Evolutionary conservation across 2,113 vertebrate genomes (phyloP).

Genomic region (Illadopsis cleaveri): DNA sequence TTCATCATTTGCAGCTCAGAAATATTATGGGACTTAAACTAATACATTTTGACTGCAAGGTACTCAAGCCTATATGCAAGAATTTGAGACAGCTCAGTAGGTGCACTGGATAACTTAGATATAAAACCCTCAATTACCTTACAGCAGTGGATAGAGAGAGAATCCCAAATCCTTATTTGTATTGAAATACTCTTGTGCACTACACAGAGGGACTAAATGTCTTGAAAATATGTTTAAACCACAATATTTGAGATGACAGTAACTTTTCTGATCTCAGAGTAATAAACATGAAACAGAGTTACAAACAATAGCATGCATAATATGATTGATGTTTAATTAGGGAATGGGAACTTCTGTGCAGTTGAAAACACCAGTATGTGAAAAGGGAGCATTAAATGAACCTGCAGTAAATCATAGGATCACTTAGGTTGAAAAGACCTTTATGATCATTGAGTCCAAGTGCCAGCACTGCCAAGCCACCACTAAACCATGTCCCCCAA

Average conservation of each 20-base stretch:
- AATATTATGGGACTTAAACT: neutral
- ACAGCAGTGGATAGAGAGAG: neutral
- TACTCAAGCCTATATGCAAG: neutral
- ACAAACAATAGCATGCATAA: neutral
- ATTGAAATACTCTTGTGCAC: neutral
- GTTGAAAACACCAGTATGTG: neutral
- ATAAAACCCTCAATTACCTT: neutral
- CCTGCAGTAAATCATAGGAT: neutral
- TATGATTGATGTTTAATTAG: neutral
- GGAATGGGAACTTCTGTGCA: neutral
- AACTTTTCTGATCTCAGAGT: neutral
- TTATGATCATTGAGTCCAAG: neutral
- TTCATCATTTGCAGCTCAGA: neutral
- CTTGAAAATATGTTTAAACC: neutral
- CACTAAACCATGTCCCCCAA: neutral
- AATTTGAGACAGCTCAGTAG: neutral
- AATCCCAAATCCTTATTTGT: neutral
- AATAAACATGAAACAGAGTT: neutral
- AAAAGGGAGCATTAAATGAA: neutral
- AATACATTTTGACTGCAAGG: neutral
- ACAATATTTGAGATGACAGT: neutral
- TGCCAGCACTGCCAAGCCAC: neutral
- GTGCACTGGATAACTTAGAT: neutral
- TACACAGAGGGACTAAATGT: neutral
- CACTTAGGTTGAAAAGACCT: neutral